Evolutionary conservation across 2,888 invertebrate species (phyloP).

Genomic region (Carcina quercana): DNA sequence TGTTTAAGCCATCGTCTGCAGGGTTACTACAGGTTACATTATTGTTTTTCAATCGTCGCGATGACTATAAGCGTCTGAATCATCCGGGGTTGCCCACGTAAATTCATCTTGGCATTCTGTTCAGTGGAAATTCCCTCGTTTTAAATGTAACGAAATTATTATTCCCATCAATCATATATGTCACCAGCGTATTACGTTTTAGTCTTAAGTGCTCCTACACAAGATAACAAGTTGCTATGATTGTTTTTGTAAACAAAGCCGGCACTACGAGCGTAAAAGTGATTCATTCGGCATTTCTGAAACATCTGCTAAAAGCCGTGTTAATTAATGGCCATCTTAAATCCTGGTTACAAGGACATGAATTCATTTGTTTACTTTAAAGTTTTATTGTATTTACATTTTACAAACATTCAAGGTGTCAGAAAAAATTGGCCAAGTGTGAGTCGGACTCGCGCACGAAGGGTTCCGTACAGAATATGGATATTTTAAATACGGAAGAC

Average conservation of each 20-base stretch:
- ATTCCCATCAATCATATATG: conserved; percentile 1
- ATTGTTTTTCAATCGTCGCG: background rate
- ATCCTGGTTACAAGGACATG: conserved; percentile 24
- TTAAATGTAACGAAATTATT: conserved; percentile 1
- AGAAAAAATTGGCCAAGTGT: too few species aligned
- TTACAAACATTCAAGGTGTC: background rate
- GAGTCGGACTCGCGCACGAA: too few species aligned
- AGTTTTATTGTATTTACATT: conserved; percentile 3
- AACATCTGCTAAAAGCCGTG: conserved; percentile 28
- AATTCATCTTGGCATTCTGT: background rate
- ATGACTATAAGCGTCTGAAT: background rate
- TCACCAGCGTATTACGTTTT: conserved; percentile 7
- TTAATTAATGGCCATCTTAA: conserved; percentile 28
- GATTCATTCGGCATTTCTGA: conserved; percentile 32
- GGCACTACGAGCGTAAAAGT: conserved; percentile 23
- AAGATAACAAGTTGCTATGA: conserved; percentile 28
- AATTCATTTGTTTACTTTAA: too few species aligned
- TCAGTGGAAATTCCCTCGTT: conserved; percentile 9
- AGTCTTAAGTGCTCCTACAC: conserved; percentile 6
- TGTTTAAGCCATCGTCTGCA: background rate
- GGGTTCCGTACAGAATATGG: too few species aligned
- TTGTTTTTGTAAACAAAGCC: conserved; percentile 55
- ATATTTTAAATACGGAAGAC: too few species aligned
- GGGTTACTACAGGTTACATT: too few species aligned
- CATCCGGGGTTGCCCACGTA: background rate